Evolutionary conservation across 1,140 invertebrate species (phyloP).

Genomic region (Reticulitermes speratus): DNA sequence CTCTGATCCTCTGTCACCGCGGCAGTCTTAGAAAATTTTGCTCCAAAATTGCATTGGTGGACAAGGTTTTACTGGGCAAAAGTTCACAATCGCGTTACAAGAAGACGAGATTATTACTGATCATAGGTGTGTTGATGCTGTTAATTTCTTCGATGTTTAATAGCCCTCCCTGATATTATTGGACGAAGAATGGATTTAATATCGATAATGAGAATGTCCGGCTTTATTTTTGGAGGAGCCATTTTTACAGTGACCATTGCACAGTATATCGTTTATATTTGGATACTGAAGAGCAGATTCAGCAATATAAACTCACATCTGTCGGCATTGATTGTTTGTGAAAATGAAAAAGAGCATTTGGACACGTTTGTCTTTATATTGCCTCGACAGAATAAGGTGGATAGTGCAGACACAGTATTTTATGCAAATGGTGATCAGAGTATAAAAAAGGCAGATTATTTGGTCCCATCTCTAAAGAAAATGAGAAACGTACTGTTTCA

Average conservation of each 20-base stretch:
- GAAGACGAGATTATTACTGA: not conserved
- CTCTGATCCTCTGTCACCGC: not conserved
- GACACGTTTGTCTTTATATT: not conserved
- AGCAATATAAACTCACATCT: not conserved
- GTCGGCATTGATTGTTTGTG: not conserved
- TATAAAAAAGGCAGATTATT: no score
- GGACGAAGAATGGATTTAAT: no score
- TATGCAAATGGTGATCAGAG: not conserved
- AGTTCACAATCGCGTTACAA: not conserved
- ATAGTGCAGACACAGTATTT: no score
- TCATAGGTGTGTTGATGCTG: not conserved
- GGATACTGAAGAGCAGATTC: not conserved
- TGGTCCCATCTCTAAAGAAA: not conserved
- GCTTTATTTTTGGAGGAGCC: not conserved
- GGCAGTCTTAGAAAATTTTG: not conserved
- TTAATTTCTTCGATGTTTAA: not conserved
- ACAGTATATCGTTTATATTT: not conserved
- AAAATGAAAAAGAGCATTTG: not conserved
- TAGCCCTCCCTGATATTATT: not conserved
- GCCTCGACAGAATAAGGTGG: not conserved
- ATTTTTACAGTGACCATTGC: not conserved
- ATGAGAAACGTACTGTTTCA: not conserved
- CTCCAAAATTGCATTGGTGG: not conserved
- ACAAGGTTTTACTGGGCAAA: not conserved
- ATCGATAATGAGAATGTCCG: not conserved